phyloP scores from a whole-genome alignment of 2,888 invertebrate species.

The Alviniconcha strummeri region DNA sequence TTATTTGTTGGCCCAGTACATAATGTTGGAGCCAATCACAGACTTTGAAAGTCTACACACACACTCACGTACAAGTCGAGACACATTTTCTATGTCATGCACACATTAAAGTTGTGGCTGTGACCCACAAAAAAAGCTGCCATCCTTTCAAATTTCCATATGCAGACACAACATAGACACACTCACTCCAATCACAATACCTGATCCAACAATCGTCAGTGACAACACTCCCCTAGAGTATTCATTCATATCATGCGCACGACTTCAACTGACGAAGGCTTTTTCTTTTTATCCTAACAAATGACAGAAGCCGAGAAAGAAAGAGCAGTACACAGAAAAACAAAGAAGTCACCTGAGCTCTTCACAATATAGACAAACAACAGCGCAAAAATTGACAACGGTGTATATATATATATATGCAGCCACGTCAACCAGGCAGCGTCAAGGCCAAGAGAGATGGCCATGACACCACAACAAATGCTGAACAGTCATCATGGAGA shows the following conservation, averaged over 20 bases:
- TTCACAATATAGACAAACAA: not conserved
- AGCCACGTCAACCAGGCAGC: not conserved
- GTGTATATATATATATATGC: not conserved
- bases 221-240: not conserved
- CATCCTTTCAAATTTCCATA: not conserved
- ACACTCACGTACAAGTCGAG: no score
- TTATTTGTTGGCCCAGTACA: no score
- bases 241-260: not conserved
- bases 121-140: not conserved
- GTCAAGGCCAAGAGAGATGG: not conserved
- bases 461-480: not conserved
- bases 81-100: no score
- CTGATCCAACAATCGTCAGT: not conserved
- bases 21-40: no score
- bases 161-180: not conserved
- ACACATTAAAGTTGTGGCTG: not conserved
- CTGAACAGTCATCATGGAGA: not conserved
- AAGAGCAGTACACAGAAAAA: not conserved
- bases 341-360: slow-evolving; percentile 10
- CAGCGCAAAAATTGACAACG: not conserved
- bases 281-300: not conserved
- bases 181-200: not conserved
- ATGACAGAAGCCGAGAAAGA: not conserved
- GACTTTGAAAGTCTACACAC: no score
- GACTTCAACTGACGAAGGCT: not conserved